Percentiles rank a stretch among this genome's conserved stretches.
These are phyloP conservation scores for Myiozetetes cayanensis DNA, from an alignment of 2,113 vertebrate species.

Conservation along the genomic window DNA sequence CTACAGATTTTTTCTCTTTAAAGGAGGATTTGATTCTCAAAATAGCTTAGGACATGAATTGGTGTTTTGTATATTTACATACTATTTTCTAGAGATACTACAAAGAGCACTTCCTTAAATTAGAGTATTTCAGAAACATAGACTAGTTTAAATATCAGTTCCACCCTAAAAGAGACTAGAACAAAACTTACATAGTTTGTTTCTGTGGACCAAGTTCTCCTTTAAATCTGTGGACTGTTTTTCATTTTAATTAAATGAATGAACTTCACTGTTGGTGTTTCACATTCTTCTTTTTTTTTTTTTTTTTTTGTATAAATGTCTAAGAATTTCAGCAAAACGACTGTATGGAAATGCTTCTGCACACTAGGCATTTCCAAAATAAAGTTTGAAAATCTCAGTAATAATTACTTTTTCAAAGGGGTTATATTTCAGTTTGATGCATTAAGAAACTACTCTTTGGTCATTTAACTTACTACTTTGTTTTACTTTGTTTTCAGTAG, in stretches of 20 bases:
- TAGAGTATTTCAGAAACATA: slow-evolving; percentile 36
- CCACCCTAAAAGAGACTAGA: slow-evolving; percentile 12
- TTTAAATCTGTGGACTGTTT: slow-evolving; percentile 60
- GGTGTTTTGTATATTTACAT: slow-evolving; percentile 43
- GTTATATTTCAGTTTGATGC: not conserved
- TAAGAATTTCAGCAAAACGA: not conserved
- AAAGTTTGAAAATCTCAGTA: not conserved
- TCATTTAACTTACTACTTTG: not conserved
- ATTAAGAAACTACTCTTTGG: not conserved
- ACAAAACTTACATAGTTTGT: not conserved
- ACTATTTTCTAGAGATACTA: slow-evolving; percentile 18
- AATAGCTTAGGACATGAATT: slow-evolving; percentile 37
- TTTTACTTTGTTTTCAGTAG: slow-evolving; percentile 21
- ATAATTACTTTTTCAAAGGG: not conserved
- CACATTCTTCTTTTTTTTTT: not conserved
- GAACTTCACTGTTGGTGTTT: slow-evolving; percentile 33
- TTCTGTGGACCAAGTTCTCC: slow-evolving; percentile 64
- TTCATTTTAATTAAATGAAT: slow-evolving; percentile 61
- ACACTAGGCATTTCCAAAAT: slow-evolving; percentile 29
- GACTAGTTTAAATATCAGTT: slow-evolving; percentile 30
- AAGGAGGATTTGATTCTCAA: slow-evolving; percentile 65
- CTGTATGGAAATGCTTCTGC: slow-evolving; percentile 33
- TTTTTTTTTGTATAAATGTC: not conserved
- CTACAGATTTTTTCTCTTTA: slow-evolving; percentile 49
- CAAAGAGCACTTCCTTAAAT: slow-evolving; percentile 25